Evolutionary conservation across 2,797 vertebrate species (phyloP).

Genomic region (Pampus argenteus): DNA sequence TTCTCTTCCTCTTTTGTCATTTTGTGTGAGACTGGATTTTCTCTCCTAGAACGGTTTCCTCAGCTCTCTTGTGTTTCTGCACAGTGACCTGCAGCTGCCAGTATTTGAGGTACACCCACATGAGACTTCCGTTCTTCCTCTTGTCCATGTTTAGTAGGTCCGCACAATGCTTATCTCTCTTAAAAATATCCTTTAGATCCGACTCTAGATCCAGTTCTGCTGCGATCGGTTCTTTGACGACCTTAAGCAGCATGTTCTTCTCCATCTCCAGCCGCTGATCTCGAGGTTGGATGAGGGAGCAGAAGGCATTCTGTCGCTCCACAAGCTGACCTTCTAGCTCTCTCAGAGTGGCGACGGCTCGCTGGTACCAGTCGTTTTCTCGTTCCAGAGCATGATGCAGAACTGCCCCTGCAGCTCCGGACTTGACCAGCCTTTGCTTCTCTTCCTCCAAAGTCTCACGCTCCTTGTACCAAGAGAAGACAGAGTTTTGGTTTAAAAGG

Average conservation of each 20-base stretch:
- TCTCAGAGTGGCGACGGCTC: constrained; percentile 83
- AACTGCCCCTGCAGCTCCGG: constrained; percentile 80
- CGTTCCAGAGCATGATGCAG: constrained; percentile 84
- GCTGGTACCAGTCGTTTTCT: constrained; percentile 87
- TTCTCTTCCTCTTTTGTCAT: constrained; percentile 49
- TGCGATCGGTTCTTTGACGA: constrained; percentile 85
- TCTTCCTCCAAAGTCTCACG: constrained; percentile 86
- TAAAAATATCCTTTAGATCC: constrained; percentile 94
- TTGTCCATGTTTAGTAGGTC: constrained; percentile 88
- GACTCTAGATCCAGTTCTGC: constrained; percentile 85
- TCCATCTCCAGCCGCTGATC: constrained; percentile 90
- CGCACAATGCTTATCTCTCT: constrained; percentile 92
- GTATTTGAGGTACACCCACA: constrained; percentile 97
- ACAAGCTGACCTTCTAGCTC: constrained; percentile 90
- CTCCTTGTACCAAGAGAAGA: constrained; percentile 75
- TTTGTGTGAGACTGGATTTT: constrained; percentile 47
- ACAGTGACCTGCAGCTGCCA: constrained; percentile 92
- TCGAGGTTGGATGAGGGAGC: constrained; percentile 87
- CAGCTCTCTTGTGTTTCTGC: constrained; percentile 89
- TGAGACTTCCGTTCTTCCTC: constrained; percentile 92
- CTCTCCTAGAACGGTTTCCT: constrained; percentile 82
- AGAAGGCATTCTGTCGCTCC: constrained; percentile 93
- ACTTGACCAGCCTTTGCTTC: constrained; percentile 80
- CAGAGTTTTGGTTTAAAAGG: constrained; percentile 4
- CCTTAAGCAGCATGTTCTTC: constrained; percentile 89